Evolutionary conservation across 2,888 invertebrate genomes (phyloP), one percentile per base, ranked within the genome.

Genomic region (Mesorhabditis belari): DNA sequence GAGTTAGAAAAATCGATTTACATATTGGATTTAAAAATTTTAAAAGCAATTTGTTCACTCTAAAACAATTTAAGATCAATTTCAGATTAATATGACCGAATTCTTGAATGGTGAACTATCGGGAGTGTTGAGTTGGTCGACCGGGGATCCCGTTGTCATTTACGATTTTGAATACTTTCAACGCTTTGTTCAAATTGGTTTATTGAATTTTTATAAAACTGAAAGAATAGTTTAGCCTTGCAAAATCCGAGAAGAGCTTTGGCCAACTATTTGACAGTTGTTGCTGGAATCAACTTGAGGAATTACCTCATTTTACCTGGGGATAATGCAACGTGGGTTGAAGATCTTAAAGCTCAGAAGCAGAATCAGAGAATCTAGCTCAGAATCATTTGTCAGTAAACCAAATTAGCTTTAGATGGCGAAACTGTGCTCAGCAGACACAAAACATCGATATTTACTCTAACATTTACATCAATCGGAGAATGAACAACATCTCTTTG

Each of bases 51-150:
- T n/a, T n/a, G n/a, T n/a, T n/a, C n/a, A n/a, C n/a, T n/a, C n/a
- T n/a, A n/a, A n/a, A n/a, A n/a, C n/a, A n/a, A n/a, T n/a, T n/a
- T n/a, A n/a, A n/a, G n/a, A n/a, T n/a, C n/a, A 56, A n/a, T 55
- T 68, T 53, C 49, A 65, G 63, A 59, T 73, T 3, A 58, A 66
- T 26, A 61, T 73, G 9, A 25, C 50, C 49, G 67, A 67, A 44
- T 63, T 69, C 49, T 57, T 73, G 19, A 65, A 69, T 60, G 69
- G 68, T 9, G 63, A 67, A 19, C 49, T 73, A 19, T 57, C 67
- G 3, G 61, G 56, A 2, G 44, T 60, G 9, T 67, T 66, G 60
- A 63, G 61, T 55, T 73, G 73, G 73, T 50, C 57, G 12, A 64
- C 67, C 23, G 56, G 54, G 24, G 70, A 71, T 58, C 56, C 64